A percentile compares a stretch with the other conserved stretches of the same genome.
Evolutionary conservation across 2,113 vertebrate genomes (phyloP).

Genomic region (Phalacrocorax carbo): DNA sequence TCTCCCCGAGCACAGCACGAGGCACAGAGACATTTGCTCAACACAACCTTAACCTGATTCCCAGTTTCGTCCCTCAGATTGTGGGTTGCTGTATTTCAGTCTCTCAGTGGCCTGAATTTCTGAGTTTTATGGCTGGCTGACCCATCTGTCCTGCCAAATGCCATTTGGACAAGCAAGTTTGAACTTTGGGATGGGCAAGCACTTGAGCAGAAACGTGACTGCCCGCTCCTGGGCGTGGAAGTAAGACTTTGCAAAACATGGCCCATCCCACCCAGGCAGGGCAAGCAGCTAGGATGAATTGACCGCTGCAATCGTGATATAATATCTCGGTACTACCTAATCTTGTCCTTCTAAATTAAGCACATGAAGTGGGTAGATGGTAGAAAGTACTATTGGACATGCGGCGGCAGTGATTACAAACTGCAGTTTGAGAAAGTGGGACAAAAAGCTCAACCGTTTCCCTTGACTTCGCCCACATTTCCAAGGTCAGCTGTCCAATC

Average conservation of each 20-base stretch:
- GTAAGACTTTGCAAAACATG: background rate
- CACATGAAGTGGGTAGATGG: background rate
- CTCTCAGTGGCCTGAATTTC: background rate
- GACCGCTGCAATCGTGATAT: background rate
- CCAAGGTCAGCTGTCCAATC: background rate
- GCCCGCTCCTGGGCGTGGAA: rapidly evolving
- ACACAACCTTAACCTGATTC: background rate
- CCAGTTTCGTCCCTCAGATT: background rate
- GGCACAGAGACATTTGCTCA: background rate
- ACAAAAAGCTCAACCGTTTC: background rate
- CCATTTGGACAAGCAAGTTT: background rate
- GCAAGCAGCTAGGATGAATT: background rate
- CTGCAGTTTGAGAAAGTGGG: background rate
- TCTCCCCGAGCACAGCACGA: background rate
- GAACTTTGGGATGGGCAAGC: background rate
- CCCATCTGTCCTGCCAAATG: background rate
- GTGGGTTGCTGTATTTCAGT: background rate
- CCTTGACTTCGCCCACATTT: background rate
- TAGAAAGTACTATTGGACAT: background rate
- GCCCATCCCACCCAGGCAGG: background rate
- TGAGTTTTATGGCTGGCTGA: background rate
- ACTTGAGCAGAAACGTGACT: rapidly evolving
- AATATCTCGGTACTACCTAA: background rate
- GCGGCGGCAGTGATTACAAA: background rate
- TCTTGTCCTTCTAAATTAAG: background rate